Conservation (phyloP, 2,797 vertebrate species). For the Bovichtus diacanthus region DNA sequence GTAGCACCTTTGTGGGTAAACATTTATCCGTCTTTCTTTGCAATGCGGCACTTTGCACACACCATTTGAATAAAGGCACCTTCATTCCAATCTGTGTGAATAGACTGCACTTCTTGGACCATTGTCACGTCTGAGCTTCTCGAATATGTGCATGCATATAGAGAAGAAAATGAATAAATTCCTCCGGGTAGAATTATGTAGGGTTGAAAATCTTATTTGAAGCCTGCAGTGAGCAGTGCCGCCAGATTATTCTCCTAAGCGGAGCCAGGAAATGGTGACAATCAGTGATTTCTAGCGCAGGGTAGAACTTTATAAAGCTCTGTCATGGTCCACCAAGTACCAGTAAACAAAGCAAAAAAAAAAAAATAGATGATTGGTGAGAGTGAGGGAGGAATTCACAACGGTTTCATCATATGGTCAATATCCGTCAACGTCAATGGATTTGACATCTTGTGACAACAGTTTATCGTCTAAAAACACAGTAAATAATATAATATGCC, state of each 20-base stretch:
- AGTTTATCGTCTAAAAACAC: background rate
- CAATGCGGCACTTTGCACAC: slow-evolving; percentile 12
- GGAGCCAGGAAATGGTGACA: slow-evolving; percentile 57
- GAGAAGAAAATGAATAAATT: slow-evolving; percentile 69
- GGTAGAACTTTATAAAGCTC: slow-evolving; percentile 62
- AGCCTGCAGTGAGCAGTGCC: slow-evolving; percentile 49
- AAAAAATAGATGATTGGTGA: slow-evolving; percentile 52
- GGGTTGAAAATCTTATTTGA: slow-evolving; percentile 71
- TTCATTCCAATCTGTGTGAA: slow-evolving; percentile 43
- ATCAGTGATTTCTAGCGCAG: slow-evolving; percentile 62
- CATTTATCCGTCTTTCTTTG: slow-evolving; percentile 29
- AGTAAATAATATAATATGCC: background rate
- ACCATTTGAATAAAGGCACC: slow-evolving; percentile 39
- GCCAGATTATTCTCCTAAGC: slow-evolving; percentile 67
- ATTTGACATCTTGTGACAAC: background rate
- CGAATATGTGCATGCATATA: slow-evolving; percentile 48
- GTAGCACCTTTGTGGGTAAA: slow-evolving; percentile 11
- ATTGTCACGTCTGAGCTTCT: slow-evolving; percentile 55
- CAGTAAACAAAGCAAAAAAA: slow-evolving; percentile 59
- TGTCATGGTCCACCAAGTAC: slow-evolving; percentile 59
- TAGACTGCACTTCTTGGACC: slow-evolving; percentile 36
- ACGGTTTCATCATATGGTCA: slow-evolving; percentile 17
- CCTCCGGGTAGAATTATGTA: slow-evolving; percentile 59
- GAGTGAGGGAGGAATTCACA: slow-evolving; percentile 14
- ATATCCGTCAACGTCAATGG: slow-evolving; percentile 2